Evolutionary conservation across 2,113 vertebrate species (phyloP), one percentile per base, ranked within the genome.

Genomic region (Platycercus adscitus): DNA sequence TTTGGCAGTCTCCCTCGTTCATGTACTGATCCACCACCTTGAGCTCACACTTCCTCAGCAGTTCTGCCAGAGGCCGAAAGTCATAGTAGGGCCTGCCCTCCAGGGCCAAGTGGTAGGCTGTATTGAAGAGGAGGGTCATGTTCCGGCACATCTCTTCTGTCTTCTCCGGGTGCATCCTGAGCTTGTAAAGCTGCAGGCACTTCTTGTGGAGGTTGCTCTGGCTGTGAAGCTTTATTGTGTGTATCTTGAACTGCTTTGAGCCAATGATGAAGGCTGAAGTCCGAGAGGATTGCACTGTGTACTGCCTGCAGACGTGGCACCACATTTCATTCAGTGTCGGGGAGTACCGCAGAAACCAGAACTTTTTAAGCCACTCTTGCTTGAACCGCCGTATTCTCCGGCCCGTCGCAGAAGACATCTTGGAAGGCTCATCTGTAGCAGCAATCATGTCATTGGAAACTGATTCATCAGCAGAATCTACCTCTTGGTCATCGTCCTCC

Each of bases 161-260:
- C 98, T 99, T 99, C 97, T 99, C 99, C 0, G 99, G 99, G 91
- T 99, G 99, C 99, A 99, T 99, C 85, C 99, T 98, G 64, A 99
- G 98, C 97, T 99, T 99, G 93, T 99, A 99, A 37, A 99, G 98
- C 98, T 99, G 99, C 97, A 99, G 98, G 96, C 99, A 99, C 97
- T 99, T 99, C 98, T 99, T 99, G 94, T 99, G 99, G 73, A 99
- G 98, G 97, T 99, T 99, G 97, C 99, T 99, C 98, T 99, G 99
- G 97, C 99, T 99, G 95, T 99, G 99, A 56, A 99, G 98, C 77
- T 99, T 99, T 97, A 99, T 99, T 4, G 99, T 99, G 97, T 99
- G 99, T 97, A 99, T 99, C 97, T 99, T 99, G 92, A 99, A 99
- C 97, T 99, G 99, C 96, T 99, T 99, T 81, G 99, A 99, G 93